These are phyloP conservation scores for Operophtera brumata DNA, from an alignment of 2,888 invertebrate genomes.

Conservation along the genomic window DNA sequence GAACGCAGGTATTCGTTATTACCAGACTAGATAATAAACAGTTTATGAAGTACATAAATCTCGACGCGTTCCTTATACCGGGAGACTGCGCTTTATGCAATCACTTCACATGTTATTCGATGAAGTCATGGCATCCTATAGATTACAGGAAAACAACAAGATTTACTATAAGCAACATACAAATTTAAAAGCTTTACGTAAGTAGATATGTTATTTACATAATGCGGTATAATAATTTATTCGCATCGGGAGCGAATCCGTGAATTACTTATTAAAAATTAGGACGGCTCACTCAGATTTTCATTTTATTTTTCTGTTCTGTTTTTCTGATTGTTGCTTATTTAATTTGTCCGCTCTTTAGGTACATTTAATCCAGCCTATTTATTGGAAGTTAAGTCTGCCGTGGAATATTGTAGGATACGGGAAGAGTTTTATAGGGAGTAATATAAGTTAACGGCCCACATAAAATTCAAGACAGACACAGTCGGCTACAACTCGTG, in stretches of 20 bases:
- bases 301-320: slow-evolving; percentile 8
- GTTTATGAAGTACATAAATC: slow-evolving; percentile 71
- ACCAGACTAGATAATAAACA: slow-evolving; percentile 62
- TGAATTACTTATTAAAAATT: slow-evolving; percentile 14
- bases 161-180: slow-evolving; percentile 16
- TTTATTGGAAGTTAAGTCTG: slow-evolving; percentile 45
- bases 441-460: slow-evolving; percentile 67
- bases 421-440: slow-evolving; percentile 61
- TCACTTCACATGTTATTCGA: slow-evolving; percentile 35
- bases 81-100: slow-evolving; percentile 50
- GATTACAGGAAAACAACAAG: slow-evolving; percentile 5
- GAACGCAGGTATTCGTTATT: slow-evolving; percentile 57
- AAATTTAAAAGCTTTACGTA: slow-evolving; percentile 16
- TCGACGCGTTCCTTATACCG: slow-evolving; percentile 45
- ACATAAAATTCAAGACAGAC: slow-evolving; percentile 59
- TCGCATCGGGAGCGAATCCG: slow-evolving; percentile 16
- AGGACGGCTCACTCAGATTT: slow-evolving; percentile 5
- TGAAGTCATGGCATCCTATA: slow-evolving; percentile 10
- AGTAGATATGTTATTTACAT: slow-evolving; percentile 13
- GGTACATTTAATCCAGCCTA: slow-evolving; percentile 31
- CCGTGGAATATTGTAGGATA: slow-evolving; percentile 49
- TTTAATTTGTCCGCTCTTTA: slow-evolving; percentile 8
- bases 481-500: slow-evolving; percentile 35
- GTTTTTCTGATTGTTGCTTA: slow-evolving; percentile 10
- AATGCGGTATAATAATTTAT: slow-evolving; percentile 17